A percentile compares a stretch with the other conserved stretches of the same genome.
Conservation (phyloP, 1,140 invertebrate genomes). For the Harpegnathos saltator region DNA sequence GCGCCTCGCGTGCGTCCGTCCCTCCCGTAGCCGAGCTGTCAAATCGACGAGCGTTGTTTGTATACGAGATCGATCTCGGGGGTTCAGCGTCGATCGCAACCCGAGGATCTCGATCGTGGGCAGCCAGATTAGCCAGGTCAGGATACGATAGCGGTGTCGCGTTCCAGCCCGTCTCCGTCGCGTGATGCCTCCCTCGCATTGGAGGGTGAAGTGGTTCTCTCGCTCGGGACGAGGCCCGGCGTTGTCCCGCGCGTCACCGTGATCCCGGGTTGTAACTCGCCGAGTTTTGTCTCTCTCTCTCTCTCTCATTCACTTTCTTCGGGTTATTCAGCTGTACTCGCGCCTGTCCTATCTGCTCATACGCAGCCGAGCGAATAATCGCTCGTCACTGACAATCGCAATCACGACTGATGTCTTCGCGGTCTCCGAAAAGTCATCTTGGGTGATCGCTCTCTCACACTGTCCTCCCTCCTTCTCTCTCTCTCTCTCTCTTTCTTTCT, state of each 20-base stretch:
- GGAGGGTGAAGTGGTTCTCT: conserved; percentile 19
- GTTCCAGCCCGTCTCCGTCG: background rate
- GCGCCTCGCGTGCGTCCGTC: conserved; percentile 7
- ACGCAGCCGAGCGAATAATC: too few species aligned
- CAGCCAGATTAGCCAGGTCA: conserved; percentile 50
- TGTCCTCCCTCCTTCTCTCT: conserved; percentile 42
- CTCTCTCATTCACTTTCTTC: conserved; percentile 50
- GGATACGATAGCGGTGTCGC: conserved; percentile 63
- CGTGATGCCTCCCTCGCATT: background rate
- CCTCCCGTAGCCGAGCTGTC: conserved; percentile 74
- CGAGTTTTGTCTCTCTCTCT: too few species aligned
- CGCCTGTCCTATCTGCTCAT: too few species aligned
- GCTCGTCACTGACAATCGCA: too few species aligned
- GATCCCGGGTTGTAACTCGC: too few species aligned
- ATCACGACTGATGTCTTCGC: too few species aligned
- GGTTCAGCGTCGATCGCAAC: conserved; percentile 40
- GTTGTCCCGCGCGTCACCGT: background rate
- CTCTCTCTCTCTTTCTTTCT: background rate
- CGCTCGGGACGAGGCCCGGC: conserved; percentile 57
- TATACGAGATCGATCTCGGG: conserved; percentile 79
- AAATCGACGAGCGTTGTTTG: conserved; percentile 79
- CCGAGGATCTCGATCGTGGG: conserved; percentile 32
- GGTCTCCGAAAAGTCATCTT: too few species aligned
- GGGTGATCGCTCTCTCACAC: too few species aligned
- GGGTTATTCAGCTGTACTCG: too few species aligned